Percentiles rank a stretch among this genome's conserved stretches.
Evolutionary conservation across 2,113 vertebrate genomes (phyloP).

Genomic region (Anser cygnoides): DNA sequence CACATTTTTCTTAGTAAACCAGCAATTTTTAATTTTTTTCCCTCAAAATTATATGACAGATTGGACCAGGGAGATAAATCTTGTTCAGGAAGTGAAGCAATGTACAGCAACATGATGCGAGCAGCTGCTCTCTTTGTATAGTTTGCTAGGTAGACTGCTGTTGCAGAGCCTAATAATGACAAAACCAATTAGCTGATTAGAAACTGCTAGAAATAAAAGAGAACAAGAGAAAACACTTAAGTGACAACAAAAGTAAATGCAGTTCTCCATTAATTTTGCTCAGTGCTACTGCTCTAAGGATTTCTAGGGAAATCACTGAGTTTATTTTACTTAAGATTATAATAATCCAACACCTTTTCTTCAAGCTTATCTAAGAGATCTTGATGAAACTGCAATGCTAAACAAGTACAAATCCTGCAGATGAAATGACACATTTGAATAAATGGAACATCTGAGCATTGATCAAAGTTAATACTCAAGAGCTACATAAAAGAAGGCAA

Average conservation of each 20-base stretch:
- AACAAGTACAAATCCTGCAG: background rate
- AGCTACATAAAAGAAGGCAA: constrained; percentile 40
- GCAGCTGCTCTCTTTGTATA: constrained; percentile 63
- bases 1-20: constrained; percentile 18
- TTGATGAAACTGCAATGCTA: background rate
- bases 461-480: constrained; percentile 49
- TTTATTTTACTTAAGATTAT: background rate
- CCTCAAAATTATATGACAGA: constrained; percentile 31
- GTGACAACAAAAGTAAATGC: constrained; percentile 12
- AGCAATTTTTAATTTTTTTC: background rate
- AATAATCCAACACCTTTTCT: background rate
- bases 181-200: constrained; percentile 68
- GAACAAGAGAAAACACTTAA: constrained; percentile 24
- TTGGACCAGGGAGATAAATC: constrained; percentile 59
- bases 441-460: background rate
- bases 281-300: background rate
- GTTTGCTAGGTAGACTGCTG: constrained; percentile 40
- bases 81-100: constrained; percentile 40
- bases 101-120: background rate
- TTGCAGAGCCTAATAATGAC: constrained; percentile 45
- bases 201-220: constrained; percentile 59
- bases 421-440: constrained; percentile 18
- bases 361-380: background rate
- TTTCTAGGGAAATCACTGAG: background rate
- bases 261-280: constrained; percentile 1